A percentile compares a stretch with the other conserved stretches of the same genome.
phyloP scores from a whole-genome alignment of 2,797 vertebrate species.

The Notamacropus eugenii region DNA sequence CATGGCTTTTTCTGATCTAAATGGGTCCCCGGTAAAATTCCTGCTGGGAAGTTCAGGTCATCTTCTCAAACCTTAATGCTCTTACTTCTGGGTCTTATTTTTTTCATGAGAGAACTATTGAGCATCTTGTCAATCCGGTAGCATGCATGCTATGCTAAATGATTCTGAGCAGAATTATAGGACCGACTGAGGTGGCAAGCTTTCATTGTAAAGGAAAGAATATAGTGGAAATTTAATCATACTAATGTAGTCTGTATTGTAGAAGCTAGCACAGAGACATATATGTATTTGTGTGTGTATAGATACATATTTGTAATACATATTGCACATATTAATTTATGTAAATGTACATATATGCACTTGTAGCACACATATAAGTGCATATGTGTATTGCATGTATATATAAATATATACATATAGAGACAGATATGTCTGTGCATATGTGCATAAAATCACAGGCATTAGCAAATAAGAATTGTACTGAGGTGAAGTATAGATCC shows the following conservation, averaged over 20 bases:
- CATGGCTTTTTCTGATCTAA: slow-evolving; percentile 5
- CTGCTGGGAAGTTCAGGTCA: neutral
- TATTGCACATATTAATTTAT: neutral
- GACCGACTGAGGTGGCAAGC: neutral
- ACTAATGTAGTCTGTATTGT: neutral
- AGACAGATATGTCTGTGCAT: neutral
- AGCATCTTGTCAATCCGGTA: slow-evolving; percentile 11
- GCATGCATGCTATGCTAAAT: neutral
- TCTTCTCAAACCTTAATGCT: neutral
- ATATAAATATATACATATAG: neutral
- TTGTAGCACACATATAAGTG: too few relatives aligned
- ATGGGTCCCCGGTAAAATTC: neutral
- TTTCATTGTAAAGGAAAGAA: neutral
- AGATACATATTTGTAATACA: neutral
- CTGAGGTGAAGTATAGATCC: neutral
- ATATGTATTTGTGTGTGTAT: neutral
- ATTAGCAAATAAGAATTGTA: neutral
- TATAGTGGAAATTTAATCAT: neutral
- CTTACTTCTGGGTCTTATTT: neutral
- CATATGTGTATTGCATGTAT: neutral
- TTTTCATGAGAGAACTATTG: slow-evolving; percentile 52
- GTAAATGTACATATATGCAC: too few relatives aligned
- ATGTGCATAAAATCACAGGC: too few relatives aligned
- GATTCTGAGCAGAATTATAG: slow-evolving; percentile 12
- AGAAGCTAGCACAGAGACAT: neutral